These are phyloP conservation scores for Podotricha telesiphe DNA, from an alignment of 2,888 invertebrate species.

Conservation along the genomic window DNA sequence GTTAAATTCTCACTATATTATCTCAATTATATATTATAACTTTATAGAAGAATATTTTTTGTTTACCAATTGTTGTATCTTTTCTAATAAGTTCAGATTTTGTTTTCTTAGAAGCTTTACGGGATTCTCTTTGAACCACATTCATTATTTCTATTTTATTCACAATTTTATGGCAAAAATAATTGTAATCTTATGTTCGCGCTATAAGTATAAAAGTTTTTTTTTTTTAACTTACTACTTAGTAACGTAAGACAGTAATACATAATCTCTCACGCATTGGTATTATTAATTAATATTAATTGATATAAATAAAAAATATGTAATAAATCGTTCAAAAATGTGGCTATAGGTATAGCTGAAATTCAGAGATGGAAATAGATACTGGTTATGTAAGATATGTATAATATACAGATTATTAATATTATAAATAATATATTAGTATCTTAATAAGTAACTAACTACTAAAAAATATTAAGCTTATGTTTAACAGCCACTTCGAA, in stretches of 20 bases:
- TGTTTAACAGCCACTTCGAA: neutral
- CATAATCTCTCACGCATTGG: too few species aligned
- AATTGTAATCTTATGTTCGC: too few species aligned
- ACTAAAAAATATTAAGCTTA: too few species aligned
- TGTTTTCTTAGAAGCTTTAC: conserved; percentile 51
- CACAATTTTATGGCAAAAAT: too few species aligned
- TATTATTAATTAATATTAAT: too few species aligned
- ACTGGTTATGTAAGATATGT: neutral
- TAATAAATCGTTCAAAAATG: neutral
- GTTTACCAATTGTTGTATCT: conserved; percentile 62
- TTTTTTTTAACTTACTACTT: neutral
- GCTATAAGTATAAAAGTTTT: neutral
- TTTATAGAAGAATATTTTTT: neutral
- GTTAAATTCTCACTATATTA: neutral
- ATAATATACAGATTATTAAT: neutral
- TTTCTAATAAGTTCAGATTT: conserved; percentile 65
- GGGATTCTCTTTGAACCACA: conserved; percentile 66
- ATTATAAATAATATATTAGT: neutral
- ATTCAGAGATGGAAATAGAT: neutral
- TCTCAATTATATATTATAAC: neutral
- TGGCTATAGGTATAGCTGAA: neutral
- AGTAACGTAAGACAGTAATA: too few species aligned
- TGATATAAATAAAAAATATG: too few species aligned
- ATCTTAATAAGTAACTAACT: too few species aligned
- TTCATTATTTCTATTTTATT: conserved; percentile 66